Percentiles rank a stretch among this genome's conserved stretches.
These are phyloP conservation scores for Sporophila hypoxantha DNA, from an alignment of 2,113 vertebrate species.

Conservation along the genomic window DNA sequence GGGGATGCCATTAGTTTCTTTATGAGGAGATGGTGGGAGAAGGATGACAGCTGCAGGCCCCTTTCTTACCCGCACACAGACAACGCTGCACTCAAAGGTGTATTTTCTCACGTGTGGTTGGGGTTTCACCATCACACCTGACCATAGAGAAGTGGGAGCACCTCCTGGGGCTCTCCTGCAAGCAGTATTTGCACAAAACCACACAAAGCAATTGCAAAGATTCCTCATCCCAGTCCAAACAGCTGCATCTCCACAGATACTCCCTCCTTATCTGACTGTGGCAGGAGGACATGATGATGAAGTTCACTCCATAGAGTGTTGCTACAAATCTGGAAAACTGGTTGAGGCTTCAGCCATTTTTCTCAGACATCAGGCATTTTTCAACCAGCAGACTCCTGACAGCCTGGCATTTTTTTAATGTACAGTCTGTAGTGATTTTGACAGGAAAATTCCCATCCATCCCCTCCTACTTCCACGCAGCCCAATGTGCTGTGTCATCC, in stretches of 20 bases:
- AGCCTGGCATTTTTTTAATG: background rate
- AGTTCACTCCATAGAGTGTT: background rate
- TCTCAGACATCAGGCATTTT: background rate
- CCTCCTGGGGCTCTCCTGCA: background rate
- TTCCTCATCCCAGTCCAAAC: background rate
- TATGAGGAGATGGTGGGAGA: background rate
- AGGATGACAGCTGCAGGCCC: accelerated
- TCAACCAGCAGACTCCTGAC: background rate
- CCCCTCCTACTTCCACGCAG: background rate
- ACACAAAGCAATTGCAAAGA: background rate
- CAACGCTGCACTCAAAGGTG: background rate
- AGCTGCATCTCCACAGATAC: background rate
- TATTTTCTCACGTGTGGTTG: background rate
- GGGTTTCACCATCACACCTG: background rate
- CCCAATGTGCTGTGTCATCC: accelerated
- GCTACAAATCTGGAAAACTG: background rate
- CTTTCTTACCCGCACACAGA: background rate
- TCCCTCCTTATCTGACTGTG: background rate
- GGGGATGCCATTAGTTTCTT: background rate
- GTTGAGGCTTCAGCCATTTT: background rate
- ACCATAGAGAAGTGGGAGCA: background rate
- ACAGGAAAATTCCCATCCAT: background rate
- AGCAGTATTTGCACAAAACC: background rate
- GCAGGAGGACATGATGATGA: background rate
- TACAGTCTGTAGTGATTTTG: background rate